Base-by-base conservation (phyloP, 2,797 vertebrate genomes). In the Melopsittacus undulatus region DNA sequence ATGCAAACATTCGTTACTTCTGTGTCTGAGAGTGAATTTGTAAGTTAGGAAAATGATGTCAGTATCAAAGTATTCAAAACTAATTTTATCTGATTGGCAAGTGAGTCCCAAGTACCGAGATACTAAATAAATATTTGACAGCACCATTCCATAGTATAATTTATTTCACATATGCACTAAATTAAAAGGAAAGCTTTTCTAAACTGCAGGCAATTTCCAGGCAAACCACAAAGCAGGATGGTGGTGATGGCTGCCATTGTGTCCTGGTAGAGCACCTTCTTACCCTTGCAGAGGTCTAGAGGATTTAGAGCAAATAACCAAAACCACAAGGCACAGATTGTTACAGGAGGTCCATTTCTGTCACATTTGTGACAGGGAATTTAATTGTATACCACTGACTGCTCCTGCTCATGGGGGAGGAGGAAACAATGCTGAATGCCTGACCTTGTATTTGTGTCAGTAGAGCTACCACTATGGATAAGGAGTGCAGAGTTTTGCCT, bases 1-100 rank as follows among this genome's bases (percentile, higher is more conserved):
- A 91, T 49, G 73, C 70, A 95, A 97, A 97, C 88, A 92, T 62
- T 96, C 18, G 21, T 90, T 94, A 90, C 66, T 94, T 87, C 80
- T 91, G 83, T 73, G 57, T 78, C 89, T 94, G 87, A 85, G 84
- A 92, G 84, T 38, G 80, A 95, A 95, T 79, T 90, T 91, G 42
- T 86, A 92, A 91, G 78, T 93, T 86, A 91, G 84, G 82, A 95
- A 92, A 89, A 92, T 96, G 43, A 96, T 96, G 96, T 97, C 94
- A 97, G 90, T 76, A 90, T 45, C 86, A 91, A 97, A 95, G 93
- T 95, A 97, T 96, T 97, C 92, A 94, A 95, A 96, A 92, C 83
- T 68, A 89, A 96, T 96, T 96, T 95, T 96, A 97, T 97, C 97
- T 96, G 95, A 97, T 97, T 95, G 96, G 96, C 95, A 94, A 95